phyloP scores from a whole-genome alignment of 2,113 vertebrate species.

The Scortum barcoo region DNA sequence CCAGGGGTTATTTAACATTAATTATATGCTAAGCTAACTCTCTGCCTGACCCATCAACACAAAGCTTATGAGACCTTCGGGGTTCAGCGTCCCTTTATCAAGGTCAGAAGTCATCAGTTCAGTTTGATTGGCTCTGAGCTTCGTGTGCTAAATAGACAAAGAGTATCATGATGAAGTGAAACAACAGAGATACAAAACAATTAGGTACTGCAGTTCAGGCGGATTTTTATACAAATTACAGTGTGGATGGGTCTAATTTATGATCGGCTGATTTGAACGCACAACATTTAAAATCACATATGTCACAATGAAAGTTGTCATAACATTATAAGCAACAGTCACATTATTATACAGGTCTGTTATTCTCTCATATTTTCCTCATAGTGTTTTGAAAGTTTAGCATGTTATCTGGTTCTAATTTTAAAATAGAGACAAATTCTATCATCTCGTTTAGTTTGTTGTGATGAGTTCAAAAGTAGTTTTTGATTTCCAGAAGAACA shows the following conservation, averaged over 20 bases:
- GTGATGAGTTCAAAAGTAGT: background rate
- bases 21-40: slow-evolving; percentile 87
- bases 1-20: slow-evolving; percentile 86
- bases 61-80: slow-evolving; percentile 81
- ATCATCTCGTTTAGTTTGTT: background rate
- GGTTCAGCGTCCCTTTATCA: slow-evolving; percentile 82
- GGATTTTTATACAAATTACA: background rate
- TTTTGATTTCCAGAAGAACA: background rate
- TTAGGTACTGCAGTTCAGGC: background rate
- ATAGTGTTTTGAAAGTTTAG: background rate
- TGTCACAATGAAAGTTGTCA: background rate
- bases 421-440: background rate
- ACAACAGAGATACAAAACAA: slow-evolving; percentile 25
- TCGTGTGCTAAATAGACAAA: slow-evolving; percentile 57
- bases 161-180: slow-evolving; percentile 54
- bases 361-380: background rate
- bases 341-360: background rate
- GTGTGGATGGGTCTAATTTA: background rate
- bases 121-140: slow-evolving; percentile 70
- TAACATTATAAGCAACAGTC: too few relatives aligned
- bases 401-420: background rate
- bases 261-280: background rate
- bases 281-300: background rate
- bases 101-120: slow-evolving; percentile 84
- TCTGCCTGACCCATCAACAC: slow-evolving; percentile 77